Conservation (phyloP, 2,888 invertebrate genomes). For the Formica aserva region DNA sequence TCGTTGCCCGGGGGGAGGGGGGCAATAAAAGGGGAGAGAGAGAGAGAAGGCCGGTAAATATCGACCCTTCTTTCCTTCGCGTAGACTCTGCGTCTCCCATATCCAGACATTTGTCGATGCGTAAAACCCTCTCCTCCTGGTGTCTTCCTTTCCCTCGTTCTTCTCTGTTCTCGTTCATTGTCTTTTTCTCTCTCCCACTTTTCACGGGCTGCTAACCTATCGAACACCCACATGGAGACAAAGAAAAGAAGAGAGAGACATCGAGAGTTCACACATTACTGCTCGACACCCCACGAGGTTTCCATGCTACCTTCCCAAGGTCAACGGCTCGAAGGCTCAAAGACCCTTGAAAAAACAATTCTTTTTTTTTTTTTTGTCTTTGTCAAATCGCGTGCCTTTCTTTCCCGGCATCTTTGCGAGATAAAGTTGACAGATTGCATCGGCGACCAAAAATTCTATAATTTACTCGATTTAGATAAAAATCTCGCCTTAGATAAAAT, state of each 20-base stretch:
- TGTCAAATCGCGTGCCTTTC: conserved; percentile 26
- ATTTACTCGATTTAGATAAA: not conserved
- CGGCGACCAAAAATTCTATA: not conserved
- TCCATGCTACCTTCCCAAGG: conserved; percentile 77
- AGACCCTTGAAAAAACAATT: conserved; percentile 72
- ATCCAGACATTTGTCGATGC: conserved; percentile 76
- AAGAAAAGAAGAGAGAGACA: conserved; percentile 22
- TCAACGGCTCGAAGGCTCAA: conserved; percentile 76
- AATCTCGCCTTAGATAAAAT: not conserved
- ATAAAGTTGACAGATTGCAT: not conserved
- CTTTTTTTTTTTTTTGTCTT: conserved; percentile 47
- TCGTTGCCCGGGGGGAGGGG: conserved; percentile 28
- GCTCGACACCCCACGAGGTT: conserved; percentile 74
- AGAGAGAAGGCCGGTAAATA: conserved; percentile 80
- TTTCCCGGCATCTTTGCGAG: not conserved
- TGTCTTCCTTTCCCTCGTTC: conserved; percentile 15
- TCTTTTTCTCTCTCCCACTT: conserved; percentile 50
- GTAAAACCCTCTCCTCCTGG: conserved; percentile 51
- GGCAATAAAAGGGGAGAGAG: not conserved
- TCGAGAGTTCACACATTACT: conserved; percentile 47
- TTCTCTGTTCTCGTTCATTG: conserved; percentile 16
- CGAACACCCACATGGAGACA: conserved; percentile 70
- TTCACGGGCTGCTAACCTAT: conserved; percentile 63
- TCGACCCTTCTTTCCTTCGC: conserved; percentile 79
- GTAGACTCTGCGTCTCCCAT: conserved; percentile 64